Base-by-base conservation (phyloP, 2,113 vertebrate species). In the Phrynosoma blainvillii region DNA sequence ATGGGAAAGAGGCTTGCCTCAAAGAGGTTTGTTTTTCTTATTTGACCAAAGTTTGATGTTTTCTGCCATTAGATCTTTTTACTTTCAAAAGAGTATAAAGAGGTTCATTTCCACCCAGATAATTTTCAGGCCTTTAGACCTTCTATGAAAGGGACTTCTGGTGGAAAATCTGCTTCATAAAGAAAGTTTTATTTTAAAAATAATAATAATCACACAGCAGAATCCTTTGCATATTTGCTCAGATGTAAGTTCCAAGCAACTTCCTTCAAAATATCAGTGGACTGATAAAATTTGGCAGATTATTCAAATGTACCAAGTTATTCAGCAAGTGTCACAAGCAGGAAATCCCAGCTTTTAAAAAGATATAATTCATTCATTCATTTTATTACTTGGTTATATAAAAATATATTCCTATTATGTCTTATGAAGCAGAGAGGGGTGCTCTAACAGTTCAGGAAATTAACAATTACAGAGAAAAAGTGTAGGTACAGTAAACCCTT, bases 1-100 rank as follows among this genome's bases (percentile, higher is more conserved):
- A 95, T 95, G 94, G 95, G 95, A 91, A 92, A 90, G 88, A 96
- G 89, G 87, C 92, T 96, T 93, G 93, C 89, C 95, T 96, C 92
- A 95, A 92, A 94, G 91, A 91, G 76, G 65, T 93, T 90, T 94
- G 94, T 94, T 95, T 95, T 95, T 93, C 94, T 95, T 93, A 92
- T 89, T 95, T 94, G 88, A 95, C 92, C 90, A 89, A 91, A 91
- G 89, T 89, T 95, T 95, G 91, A 92, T 91, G 90, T 91, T 96
- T 95, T 93, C 87, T 89, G 87, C 91, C 92, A 83, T 92, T 93
- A 93, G 74, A 89, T 52, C 54, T 62, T 91, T 91, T 88, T 81
- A 21, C 32, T 73, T 86, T 1, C 30, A 70, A 65, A 88, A 85
- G 86, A 71, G 66, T 62, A 75, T 85, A 83, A 89, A 75, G 77